These are phyloP conservation scores for Takifugu rubripes DNA, from an alignment of 2,797 vertebrate species.

Conservation along the genomic window DNA sequence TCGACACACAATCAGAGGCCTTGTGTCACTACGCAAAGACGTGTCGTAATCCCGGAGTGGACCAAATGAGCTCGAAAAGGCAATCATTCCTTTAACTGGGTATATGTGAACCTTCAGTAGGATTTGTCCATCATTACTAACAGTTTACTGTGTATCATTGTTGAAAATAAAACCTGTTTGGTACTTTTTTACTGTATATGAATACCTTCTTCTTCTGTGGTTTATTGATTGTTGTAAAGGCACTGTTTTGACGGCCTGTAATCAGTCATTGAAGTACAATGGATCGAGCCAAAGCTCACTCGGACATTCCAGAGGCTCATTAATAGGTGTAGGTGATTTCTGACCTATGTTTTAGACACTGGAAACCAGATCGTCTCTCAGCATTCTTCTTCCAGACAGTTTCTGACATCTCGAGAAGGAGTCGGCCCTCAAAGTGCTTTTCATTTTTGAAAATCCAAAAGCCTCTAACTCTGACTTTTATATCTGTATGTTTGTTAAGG, in stretches of 20 bases:
- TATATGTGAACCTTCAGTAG: slow-evolving; percentile 1
- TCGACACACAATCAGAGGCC: no score
- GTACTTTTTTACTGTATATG: slow-evolving; percentile 42
- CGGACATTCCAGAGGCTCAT: slow-evolving; percentile 23
- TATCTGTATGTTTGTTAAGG: slow-evolving; percentile 73
- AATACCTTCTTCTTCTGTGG: slow-evolving; percentile 17
- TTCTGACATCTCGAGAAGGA: slow-evolving; percentile 18
- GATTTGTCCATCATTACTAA: slow-evolving; percentile 59
- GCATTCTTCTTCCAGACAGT: not conserved
- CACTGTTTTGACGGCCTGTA: not conserved
- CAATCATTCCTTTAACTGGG: slow-evolving; percentile 58
- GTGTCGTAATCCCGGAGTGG: slow-evolving; percentile 6
- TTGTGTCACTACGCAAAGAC: not conserved
- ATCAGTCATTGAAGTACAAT: not conserved
- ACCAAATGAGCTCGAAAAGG: slow-evolving; percentile 38
- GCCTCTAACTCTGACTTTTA: slow-evolving; percentile 60
- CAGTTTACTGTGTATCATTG: slow-evolving; percentile 58
- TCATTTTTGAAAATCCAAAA: slow-evolving; percentile 44
- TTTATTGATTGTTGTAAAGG: not conserved
- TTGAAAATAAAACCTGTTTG: slow-evolving; percentile 57
- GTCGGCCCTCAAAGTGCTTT: slow-evolving; percentile 47
- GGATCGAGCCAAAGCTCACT: slow-evolving; percentile 3
- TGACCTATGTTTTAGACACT: no score
- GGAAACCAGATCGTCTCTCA: not conserved
- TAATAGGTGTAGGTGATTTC: no score